Conservation (phyloP, 2,797 vertebrate species). For the Thripadectes ignobilis region DNA sequence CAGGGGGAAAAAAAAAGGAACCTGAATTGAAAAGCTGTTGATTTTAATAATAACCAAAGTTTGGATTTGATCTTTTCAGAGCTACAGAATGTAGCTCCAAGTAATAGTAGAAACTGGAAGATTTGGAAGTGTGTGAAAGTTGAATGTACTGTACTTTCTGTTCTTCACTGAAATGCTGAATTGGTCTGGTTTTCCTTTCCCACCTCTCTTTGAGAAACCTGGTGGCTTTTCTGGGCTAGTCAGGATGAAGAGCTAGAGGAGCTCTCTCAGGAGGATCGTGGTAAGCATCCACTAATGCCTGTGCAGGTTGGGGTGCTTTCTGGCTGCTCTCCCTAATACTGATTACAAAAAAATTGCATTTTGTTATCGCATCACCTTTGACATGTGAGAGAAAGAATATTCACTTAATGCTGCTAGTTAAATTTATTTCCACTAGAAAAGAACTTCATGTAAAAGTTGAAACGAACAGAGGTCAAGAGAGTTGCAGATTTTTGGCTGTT, state of each 20-base stretch:
- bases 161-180: not conserved
- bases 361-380: not conserved
- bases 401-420: not conserved
- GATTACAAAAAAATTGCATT: not conserved
- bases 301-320: not conserved
- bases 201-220: not conserved
- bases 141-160: not conserved
- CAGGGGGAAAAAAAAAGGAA: not conserved
- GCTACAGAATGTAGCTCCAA: not conserved
- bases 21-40: not conserved
- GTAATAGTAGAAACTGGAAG: not conserved
- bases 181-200: not conserved
- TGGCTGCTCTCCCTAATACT: not conserved
- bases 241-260: not conserved
- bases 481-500: not conserved
- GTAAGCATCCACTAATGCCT: not conserved
- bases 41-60: not conserved
- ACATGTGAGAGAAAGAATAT: not conserved
- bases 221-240: not conserved
- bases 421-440: not conserved
- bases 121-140: not conserved
- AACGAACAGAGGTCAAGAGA: not conserved
- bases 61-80: not conserved
- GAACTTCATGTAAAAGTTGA: not conserved
- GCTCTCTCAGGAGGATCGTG: not conserved